Evolutionary conservation across 2,888 invertebrate species (phyloP).

Genomic region (Pyrrhia umbra): DNA sequence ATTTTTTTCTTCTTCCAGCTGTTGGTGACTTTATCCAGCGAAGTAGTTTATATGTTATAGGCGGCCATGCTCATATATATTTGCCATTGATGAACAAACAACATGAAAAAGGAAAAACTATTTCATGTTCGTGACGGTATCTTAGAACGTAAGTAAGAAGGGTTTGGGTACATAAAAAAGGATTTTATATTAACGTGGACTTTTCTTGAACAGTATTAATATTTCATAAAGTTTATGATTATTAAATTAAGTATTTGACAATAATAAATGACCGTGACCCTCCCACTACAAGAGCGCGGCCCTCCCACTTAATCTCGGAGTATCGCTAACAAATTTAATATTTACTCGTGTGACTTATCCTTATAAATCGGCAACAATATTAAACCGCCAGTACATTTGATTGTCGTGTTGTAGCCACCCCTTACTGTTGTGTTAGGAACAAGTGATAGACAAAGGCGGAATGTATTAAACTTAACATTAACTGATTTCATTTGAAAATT

Average conservation of each 20-base stretch:
- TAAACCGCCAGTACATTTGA: slow-evolving; percentile 89
- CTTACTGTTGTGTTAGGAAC: slow-evolving; percentile 67
- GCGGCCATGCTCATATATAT: too few species aligned
- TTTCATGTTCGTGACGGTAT: too few species aligned
- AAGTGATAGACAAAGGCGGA: slow-evolving; percentile 59
- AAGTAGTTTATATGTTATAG: too few species aligned
- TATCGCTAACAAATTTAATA: slow-evolving; percentile 90
- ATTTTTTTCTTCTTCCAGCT: neutral
- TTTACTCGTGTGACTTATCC: slow-evolving; percentile 89
- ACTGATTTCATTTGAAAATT: too few species aligned
- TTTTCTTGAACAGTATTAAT: neutral
- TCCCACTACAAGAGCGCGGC: slow-evolving; percentile 56
- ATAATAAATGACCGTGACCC: slow-evolving; percentile 55
- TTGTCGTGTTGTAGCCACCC: slow-evolving; percentile 82
- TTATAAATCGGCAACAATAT: slow-evolving; percentile 90
- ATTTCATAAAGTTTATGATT: slow-evolving; percentile 13
- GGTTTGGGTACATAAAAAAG: too few species aligned
- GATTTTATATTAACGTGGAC: too few species aligned
- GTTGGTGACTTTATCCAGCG: neutral
- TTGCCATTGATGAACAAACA: too few species aligned
- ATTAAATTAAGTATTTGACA: slow-evolving; percentile 31
- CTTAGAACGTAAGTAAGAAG: too few species aligned
- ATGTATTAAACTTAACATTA: too few species aligned
- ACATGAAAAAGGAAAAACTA: too few species aligned
- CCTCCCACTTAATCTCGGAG: slow-evolving; percentile 88